A percentile compares a stretch with the other conserved stretches of the same genome.
These are phyloP conservation scores for Sciurus carolinensis DNA, from an alignment of 2,797 vertebrate genomes.

Conservation along the genomic window DNA sequence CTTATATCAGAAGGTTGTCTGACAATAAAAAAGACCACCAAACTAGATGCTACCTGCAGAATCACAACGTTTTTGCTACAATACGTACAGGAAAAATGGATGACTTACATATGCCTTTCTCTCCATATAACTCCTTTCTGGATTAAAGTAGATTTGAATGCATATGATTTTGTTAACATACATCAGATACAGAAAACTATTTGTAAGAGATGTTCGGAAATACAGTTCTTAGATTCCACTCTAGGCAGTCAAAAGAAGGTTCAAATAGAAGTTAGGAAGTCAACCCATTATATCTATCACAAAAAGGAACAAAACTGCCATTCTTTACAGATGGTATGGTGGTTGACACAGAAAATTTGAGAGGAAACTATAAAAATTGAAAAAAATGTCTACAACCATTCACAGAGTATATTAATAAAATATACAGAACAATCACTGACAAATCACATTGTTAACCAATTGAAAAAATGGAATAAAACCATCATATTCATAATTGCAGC, in stretches of 20 bases:
- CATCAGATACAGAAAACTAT: background rate
- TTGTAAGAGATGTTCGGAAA: background rate
- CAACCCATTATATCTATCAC: background rate
- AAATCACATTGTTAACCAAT: background rate
- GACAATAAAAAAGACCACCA: background rate
- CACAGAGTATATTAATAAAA: background rate
- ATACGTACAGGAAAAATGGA: background rate
- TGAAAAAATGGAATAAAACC: background rate
- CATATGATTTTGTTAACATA: background rate
- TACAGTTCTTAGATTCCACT: background rate
- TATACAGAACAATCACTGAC: background rate
- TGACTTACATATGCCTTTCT: background rate
- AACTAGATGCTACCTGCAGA: background rate
- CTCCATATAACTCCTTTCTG: background rate
- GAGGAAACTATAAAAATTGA: background rate
- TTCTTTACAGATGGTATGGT: constrained; percentile 9
- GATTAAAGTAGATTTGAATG: background rate
- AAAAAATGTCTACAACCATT: background rate
- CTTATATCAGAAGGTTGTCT: background rate
- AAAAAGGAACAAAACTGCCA: background rate
- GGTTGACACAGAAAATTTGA: background rate
- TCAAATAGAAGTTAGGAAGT: background rate
- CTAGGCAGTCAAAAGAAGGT: background rate
- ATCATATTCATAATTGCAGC: background rate
- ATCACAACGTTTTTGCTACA: background rate